phyloP scores from a whole-genome alignment of 2,797 vertebrate species.

The Gambelia wislizenii region DNA sequence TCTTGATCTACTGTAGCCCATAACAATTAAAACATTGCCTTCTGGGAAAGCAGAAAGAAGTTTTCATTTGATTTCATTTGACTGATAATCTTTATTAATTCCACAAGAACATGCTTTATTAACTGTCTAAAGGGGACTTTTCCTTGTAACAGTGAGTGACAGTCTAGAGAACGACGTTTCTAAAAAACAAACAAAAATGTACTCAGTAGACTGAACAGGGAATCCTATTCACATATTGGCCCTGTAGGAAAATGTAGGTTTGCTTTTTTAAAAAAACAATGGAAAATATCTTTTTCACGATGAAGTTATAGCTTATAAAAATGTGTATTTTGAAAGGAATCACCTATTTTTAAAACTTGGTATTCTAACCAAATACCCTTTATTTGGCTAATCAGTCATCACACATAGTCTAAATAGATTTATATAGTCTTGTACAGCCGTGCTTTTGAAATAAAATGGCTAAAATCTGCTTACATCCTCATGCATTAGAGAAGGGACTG shows the following conservation, averaged over 20 bases:
- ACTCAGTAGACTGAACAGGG: neutral
- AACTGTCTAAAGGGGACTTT: neutral
- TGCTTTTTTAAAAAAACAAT: neutral
- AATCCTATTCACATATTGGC: neutral
- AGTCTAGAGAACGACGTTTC: neutral
- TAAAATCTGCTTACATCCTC: neutral
- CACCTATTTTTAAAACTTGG: neutral
- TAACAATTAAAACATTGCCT: neutral
- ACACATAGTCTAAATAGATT: neutral
- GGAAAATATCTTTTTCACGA: neutral
- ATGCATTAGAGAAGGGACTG: neutral
- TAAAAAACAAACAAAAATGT: neutral
- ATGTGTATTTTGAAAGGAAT: neutral
- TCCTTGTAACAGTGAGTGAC: conserved; percentile 1
- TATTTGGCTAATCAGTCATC: neutral
- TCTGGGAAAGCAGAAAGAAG: neutral
- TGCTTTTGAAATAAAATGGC: neutral
- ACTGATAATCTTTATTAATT: conserved; percentile 20
- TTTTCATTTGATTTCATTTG: neutral
- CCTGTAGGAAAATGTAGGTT: neutral
- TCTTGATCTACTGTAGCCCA: neutral
- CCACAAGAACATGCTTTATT: neutral
- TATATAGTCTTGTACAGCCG: neutral
- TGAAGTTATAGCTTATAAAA: neutral
- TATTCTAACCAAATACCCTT: neutral